phyloP scores from a whole-genome alignment of 2,888 invertebrate species.

The Plagiodera versicolora region DNA sequence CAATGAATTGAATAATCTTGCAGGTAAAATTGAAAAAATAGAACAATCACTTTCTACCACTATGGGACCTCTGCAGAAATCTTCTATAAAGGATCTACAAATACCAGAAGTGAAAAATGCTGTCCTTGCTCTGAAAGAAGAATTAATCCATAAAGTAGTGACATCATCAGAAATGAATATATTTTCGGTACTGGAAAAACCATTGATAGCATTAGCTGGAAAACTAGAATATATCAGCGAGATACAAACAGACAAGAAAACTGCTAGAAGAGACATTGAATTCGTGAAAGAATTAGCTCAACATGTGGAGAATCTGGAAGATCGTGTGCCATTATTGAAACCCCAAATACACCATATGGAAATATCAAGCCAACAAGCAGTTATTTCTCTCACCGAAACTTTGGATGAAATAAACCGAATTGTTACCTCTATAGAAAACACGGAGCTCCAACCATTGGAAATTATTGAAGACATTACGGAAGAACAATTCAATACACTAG shows the following conservation, averaged over 20 bases:
- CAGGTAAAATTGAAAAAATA: too few relatives aligned
- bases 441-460: conserved; percentile 7
- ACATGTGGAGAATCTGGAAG: conserved; percentile 13
- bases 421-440: conserved; percentile 4
- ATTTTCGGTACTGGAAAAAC: conserved; percentile 11
- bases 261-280: conserved; percentile 19
- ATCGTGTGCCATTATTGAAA: conserved; percentile 25
- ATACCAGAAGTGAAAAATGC: conserved; percentile 25
- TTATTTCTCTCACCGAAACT: conserved; percentile 28
- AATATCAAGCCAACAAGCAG: conserved; percentile 23
- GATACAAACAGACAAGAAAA: background rate
- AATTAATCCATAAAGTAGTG: background rate
- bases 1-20: too few relatives aligned
- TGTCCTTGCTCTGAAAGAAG: conserved; percentile 10
- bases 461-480: conserved; percentile 14
- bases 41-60: too few relatives aligned
- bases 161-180: background rate
- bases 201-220: conserved; percentile 16
- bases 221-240: conserved; percentile 13
- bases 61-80: background rate
- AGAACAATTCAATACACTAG: conserved; percentile 8
- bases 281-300: conserved; percentile 13
- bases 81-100: conserved; percentile 18
- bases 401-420: conserved; percentile 7
- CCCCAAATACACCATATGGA: conserved; percentile 22